Base-by-base conservation (phyloP, 2,113 vertebrate genomes). In the Thermophis baileyi region DNA sequence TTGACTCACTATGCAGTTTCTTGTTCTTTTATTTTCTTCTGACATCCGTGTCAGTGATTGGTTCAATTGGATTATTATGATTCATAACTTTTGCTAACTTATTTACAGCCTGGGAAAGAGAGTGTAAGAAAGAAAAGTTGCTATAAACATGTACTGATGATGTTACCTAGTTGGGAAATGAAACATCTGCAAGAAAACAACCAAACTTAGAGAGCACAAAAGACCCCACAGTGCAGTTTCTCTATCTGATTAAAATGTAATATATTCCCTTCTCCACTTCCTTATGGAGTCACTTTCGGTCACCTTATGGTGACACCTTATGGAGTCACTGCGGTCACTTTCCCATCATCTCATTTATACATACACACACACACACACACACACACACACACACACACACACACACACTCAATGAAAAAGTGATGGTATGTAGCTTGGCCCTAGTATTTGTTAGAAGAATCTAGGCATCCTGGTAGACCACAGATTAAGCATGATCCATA, bases 1-100 rank as follows among this genome's bases (percentile, higher is more conserved):
- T 98, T 85, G 99, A 97, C 94, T 99, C 99, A 97, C 99, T 97
- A 91, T 99, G 99, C 89, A 99, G 97, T 96, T 99, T 99, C 97
- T 98, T 98, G 95, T 99, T 99, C 96, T 99, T 99, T 60, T 99
- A 99, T 95, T 99, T 99, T 88, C 99, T 98, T 91, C 98, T 97
- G 94, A 99, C 98, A 85, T 99, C 99, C 0, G 99, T 99, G 97
- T 99, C 99, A 89, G 98, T 99, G 63, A 99, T 99, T 8, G 99
- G 1, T 24, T 55, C 54, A 55, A 24, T 8, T 60, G 97, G 98
- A 95, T 98, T 98, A 96, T 99, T 99, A 88, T 99, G 98, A 97
- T 99, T 99, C 98, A 99, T 98, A 95, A 99, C 99, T 97, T 99
- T 99, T 24, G 99, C 99, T 97, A 99, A 96, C 94, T 99, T 99